Conservation (phyloP, 1,140 invertebrate genomes). For the Drosophila arawakana region DNA sequence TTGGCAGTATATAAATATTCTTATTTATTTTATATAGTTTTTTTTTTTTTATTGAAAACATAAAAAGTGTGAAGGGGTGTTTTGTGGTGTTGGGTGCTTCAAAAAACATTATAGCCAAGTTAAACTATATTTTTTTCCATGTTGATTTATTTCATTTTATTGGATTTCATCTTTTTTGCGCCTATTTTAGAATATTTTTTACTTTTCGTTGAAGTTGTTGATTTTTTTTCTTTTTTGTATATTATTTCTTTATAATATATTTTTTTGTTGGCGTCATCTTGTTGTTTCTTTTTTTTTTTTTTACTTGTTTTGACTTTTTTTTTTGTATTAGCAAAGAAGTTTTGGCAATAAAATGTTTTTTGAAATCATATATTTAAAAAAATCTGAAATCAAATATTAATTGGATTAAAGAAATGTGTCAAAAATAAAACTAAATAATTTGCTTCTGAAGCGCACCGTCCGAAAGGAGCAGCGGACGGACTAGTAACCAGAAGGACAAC, state of each 20-base stretch:
- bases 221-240: constrained; percentile 43
- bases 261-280: constrained; percentile 69
- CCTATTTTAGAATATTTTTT: constrained; percentile 50
- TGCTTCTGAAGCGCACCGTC: constrained; percentile 5
- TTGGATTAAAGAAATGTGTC: constrained; percentile 79
- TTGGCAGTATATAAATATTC: constrained; percentile 48
- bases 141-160: constrained; percentile 63
- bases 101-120: constrained; percentile 84
- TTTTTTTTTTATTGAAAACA: constrained; percentile 61
- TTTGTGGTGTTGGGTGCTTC: constrained; percentile 80
- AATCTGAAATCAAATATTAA: constrained; percentile 84
- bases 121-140: constrained; percentile 58
- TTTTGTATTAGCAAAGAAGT: constrained; percentile 63
- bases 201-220: constrained; percentile 55
- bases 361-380: constrained; percentile 84
- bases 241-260: constrained; percentile 50
- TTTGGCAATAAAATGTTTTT: constrained; percentile 84
- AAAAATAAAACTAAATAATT: constrained; percentile 42
- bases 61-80: constrained; percentile 81
- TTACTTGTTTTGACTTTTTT: constrained; percentile 25
- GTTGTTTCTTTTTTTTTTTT: constrained; percentile 55
- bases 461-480: constrained; percentile 18
- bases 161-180: constrained; percentile 66
- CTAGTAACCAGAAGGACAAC: too few relatives aligned
- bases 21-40: constrained; percentile 37